phyloP scores from a whole-genome alignment of 2,113 vertebrate genomes.

The Sapayoa aenigma region DNA sequence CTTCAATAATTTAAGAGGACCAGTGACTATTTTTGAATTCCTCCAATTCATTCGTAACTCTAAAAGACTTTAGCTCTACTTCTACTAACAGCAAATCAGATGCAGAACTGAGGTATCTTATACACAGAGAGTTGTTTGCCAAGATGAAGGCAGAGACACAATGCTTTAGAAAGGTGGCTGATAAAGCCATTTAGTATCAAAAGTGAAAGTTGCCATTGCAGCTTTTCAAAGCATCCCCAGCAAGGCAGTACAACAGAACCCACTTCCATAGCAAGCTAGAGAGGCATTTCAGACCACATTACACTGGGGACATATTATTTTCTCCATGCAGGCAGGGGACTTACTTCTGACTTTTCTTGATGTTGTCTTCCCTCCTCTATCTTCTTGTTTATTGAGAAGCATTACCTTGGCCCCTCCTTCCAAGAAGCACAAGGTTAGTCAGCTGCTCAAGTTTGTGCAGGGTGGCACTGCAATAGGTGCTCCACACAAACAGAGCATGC shows the following conservation, averaged over 20 bases:
- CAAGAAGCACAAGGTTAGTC: background rate
- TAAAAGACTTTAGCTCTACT: background rate
- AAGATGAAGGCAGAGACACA: background rate
- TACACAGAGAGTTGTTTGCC: background rate
- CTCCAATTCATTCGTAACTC: background rate
- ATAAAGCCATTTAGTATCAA: background rate
- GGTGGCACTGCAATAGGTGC: background rate
- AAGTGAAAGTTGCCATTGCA: background rate
- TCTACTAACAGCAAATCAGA: background rate
- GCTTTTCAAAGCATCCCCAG: background rate
- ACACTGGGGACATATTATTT: background rate
- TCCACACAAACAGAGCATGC: background rate
- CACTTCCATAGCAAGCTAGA: background rate
- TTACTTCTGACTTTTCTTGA: background rate
- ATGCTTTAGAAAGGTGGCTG: background rate
- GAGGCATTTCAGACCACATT: background rate
- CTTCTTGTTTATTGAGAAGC: background rate
- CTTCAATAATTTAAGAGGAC: background rate
- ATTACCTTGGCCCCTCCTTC: background rate
- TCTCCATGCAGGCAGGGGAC: background rate
- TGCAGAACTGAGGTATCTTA: background rate
- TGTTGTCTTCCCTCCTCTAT: background rate
- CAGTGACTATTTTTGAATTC: background rate
- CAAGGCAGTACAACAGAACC: background rate
- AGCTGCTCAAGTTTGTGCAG: background rate